Percentiles rank a stretch among this genome's conserved stretches.
These are phyloP conservation scores for Euthynnus affinis DNA, from an alignment of 2,797 vertebrate genomes.

Conservation along the genomic window DNA sequence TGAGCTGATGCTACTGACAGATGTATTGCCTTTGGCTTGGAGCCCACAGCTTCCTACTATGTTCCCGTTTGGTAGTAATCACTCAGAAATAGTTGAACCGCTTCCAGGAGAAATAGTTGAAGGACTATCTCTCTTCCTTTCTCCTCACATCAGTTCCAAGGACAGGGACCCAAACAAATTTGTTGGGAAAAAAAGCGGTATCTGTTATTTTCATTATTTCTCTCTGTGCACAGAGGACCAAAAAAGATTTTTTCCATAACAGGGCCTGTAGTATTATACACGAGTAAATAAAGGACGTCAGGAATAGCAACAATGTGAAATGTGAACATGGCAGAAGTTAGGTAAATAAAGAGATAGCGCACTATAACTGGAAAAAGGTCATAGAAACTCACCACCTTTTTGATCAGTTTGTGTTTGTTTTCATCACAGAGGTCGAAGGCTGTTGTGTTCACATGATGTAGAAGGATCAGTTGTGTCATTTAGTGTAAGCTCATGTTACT, in stretches of 20 bases:
- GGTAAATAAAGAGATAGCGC: constrained; percentile 22
- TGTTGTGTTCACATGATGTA: constrained; percentile 60
- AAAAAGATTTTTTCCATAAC: constrained; percentile 52
- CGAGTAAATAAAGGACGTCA: constrained; percentile 38
- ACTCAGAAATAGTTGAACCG: constrained; percentile 61
- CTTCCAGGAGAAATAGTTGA: constrained; percentile 58
- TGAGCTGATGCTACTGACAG: constrained; percentile 42
- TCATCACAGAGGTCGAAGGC: constrained; percentile 59
- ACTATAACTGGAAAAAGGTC: constrained; percentile 37
- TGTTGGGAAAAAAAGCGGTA: constrained; percentile 37
- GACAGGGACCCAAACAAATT: constrained; percentile 39
- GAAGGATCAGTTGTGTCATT: constrained; percentile 3
- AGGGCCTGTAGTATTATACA: constrained; percentile 17
- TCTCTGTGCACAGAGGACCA: constrained; percentile 8
- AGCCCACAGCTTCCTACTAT: constrained; percentile 55
- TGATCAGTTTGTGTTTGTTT: constrained; percentile 51
- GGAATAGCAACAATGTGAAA: constrained; percentile 53
- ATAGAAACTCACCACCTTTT: constrained; percentile 34
- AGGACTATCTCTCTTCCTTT: constrained; percentile 18
- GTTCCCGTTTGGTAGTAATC: constrained; percentile 54
- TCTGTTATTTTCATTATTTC: constrained; percentile 52
- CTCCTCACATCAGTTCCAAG: constrained; percentile 27
- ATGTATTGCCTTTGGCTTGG: constrained; percentile 50
- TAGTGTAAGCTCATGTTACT: neutral
- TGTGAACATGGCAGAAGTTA: constrained; percentile 21